These are phyloP conservation scores for Apocrypta bakeri DNA, from an alignment of 1,140 invertebrate species.

Conservation along the genomic window DNA sequence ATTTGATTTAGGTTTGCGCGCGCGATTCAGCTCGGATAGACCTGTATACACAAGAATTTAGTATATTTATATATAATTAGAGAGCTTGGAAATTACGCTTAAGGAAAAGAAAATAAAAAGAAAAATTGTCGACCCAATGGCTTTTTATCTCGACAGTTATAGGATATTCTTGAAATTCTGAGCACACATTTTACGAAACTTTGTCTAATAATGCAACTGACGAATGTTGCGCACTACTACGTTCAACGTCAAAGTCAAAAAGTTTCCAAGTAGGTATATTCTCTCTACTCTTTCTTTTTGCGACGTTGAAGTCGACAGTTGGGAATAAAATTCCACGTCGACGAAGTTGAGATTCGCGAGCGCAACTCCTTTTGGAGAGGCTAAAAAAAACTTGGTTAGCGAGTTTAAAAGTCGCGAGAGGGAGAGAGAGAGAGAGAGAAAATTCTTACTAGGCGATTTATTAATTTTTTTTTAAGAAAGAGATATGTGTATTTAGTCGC, in stretches of 20 bases:
- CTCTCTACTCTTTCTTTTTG: no score
- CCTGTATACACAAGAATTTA: no score
- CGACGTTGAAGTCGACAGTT: neutral
- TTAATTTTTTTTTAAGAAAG: neutral
- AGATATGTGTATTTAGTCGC: conserved; percentile 21
- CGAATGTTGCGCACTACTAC: no score
- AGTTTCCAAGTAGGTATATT: neutral
- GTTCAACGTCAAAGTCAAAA: neutral
- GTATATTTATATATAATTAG: no score
- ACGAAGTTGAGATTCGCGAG: neutral
- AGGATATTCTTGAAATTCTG: no score
- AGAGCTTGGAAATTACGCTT: no score
- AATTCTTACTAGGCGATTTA: neutral
- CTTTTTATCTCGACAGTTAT: no score
- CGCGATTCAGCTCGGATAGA: no score
- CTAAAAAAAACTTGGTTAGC: conserved; percentile 10
- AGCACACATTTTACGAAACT: no score
- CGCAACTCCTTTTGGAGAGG: neutral
- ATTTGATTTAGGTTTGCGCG: no score
- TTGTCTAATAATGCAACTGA: neutral
- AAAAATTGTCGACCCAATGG: no score
- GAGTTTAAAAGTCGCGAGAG: neutral
- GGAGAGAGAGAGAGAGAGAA: neutral
- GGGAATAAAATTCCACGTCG: neutral
- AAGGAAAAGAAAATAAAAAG: no score